Base-by-base conservation (phyloP, 1,140 invertebrate species). In the Patella vulgata region DNA sequence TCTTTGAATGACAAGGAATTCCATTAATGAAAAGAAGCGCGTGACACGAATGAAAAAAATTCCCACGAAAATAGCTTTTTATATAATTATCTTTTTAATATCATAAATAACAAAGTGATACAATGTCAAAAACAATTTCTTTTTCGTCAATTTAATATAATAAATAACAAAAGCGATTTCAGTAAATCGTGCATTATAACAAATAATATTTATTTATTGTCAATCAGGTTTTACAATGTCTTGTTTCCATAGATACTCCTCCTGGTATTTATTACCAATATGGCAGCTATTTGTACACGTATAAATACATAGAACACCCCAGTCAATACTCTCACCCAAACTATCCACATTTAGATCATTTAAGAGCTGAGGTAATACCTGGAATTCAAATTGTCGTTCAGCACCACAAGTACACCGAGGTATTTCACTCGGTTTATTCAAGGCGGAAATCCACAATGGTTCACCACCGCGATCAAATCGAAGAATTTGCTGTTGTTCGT, bases 331-430 rank as follows among this genome's bases (percentile, higher is more conserved):
- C 19, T 89, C 87, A n/a, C 89, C 83, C 47, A 89, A 79, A 61
- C 88, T 84, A 56, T 92, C 89, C 52, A 93, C 87, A 57, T 90
- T 86, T 40, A 84, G 59, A 52, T 85, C 88, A 74, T 90, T 90
- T 25, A 98, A 80, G 47, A 97, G 83, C 83, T 97, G 94, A 1
- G 96, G 96, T 91, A 97, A 94, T 48, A 97, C 89, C 86, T 96
- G 93, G 87, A 96, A 96, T 86, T 98, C 96, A 88, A 96, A 98
- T 69, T 90, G 87, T 67, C 95, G 88, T 62, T 87, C 84, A 19
- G 86, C 85, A 59, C 88, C 87, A 85, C 96, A 98, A 51, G 87
- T 82, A 83, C 95, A 98, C 25, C 87, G 85, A 25, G 94, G 93
- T 75, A 94, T 85, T 31, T 89, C 78, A 55, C 85, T 55, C 23